Evolutionary conservation across 35 echinoderm and acorn worm genomes (phyloP).

Genomic region (Eucidaris tribuloides): DNA sequence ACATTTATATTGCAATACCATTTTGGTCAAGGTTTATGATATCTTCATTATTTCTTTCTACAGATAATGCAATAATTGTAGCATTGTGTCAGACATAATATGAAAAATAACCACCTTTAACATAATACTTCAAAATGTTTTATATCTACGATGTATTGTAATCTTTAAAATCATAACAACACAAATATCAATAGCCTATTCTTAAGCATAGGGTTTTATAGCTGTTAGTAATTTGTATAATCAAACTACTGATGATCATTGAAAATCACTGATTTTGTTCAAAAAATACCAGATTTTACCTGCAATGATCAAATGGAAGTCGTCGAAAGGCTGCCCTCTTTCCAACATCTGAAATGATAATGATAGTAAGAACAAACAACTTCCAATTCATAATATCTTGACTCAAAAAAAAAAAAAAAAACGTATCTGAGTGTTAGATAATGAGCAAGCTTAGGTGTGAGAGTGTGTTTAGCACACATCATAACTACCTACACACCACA

Average conservation of each 20-base stretch:
- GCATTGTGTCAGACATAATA: too few species aligned
- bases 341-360: conserved; percentile 35
- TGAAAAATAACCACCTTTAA: too few species aligned
- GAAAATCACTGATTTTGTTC: background rate
- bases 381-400: background rate
- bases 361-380: background rate
- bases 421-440: background rate
- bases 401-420: background rate
- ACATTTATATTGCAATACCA: too few species aligned
- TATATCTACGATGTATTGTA: background rate
- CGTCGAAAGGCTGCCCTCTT: conserved; percentile 78
- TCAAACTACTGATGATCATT: background rate
- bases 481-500: background rate
- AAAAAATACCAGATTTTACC: conserved; percentile 36
- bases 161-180: background rate
- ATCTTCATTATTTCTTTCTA: too few species aligned
- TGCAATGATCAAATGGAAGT: conserved; percentile 98
- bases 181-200: background rate
- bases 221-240: background rate
- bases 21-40: too few species aligned
- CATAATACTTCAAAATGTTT: too few species aligned
- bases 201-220: background rate
- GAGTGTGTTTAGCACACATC: background rate
- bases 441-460: background rate
- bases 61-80: too few species aligned